Evolutionary conservation across 2,113 vertebrate genomes (phyloP).

Genomic region (Poeciliopsis occidentalis): DNA sequence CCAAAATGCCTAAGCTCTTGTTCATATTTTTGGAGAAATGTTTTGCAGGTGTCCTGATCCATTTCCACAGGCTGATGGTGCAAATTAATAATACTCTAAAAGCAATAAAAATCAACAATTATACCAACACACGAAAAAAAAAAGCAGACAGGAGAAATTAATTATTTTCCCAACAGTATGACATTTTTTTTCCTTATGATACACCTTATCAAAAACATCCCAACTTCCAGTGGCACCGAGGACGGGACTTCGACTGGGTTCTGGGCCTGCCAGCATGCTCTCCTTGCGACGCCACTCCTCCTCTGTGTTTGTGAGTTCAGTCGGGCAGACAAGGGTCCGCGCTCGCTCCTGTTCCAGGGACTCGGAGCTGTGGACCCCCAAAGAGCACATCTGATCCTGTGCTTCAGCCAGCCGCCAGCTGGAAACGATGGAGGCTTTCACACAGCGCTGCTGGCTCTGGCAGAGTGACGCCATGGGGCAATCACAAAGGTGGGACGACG

Average conservation of each 20-base stretch:
- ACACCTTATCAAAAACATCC: constrained; percentile 94
- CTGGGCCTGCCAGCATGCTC: constrained; percentile 85
- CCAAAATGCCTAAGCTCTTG: constrained; percentile 94
- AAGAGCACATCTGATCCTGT: constrained; percentile 90
- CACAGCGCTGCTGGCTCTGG: constrained; percentile 88
- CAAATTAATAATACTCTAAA: constrained; percentile 93
- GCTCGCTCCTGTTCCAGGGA: constrained; percentile 92
- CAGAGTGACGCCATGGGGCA: constrained; percentile 87
- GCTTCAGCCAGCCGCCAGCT: constrained; percentile 95
- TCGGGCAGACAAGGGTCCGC: constrained; percentile 82
- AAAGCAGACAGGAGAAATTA: not conserved
- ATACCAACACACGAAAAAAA: not conserved
- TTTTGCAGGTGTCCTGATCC: constrained; percentile 86
- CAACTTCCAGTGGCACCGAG: constrained; percentile 83
- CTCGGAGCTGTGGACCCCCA: constrained; percentile 93
- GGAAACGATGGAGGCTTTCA: constrained; percentile 90
- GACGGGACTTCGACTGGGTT: constrained; percentile 82
- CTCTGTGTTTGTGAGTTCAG: constrained; percentile 87
- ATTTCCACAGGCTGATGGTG: constrained; percentile 81
- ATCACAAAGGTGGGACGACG: constrained; percentile 71
- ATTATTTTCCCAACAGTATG: not conserved
- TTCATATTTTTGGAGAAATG: constrained; percentile 90
- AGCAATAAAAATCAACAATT: not conserved
- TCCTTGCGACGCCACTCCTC: constrained; percentile 96
- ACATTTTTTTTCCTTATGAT: not conserved